Conservation (phyloP, 2,888 invertebrate species). For the Stenichneumon culpator region DNA sequence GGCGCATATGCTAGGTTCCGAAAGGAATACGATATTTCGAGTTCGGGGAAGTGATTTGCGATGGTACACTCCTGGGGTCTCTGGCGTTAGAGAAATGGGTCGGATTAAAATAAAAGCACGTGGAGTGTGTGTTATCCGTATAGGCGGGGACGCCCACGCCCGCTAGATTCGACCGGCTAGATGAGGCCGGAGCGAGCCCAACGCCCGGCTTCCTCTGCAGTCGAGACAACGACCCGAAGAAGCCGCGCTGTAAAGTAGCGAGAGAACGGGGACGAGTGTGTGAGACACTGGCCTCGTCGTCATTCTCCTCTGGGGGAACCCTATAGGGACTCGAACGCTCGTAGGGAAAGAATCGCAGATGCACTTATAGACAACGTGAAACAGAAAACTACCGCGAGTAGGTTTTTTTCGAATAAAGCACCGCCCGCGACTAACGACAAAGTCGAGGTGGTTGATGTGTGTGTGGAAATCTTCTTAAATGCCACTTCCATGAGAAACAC, state of each 20-base stretch:
- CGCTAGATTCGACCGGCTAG: slow-evolving; percentile 50
- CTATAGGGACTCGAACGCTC: neutral
- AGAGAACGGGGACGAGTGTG: neutral
- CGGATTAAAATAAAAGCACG: slow-evolving; percentile 78
- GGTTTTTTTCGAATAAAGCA: neutral
- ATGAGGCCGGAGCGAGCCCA: slow-evolving; percentile 27
- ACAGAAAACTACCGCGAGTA: slow-evolving; percentile 19
- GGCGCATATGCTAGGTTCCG: neutral
- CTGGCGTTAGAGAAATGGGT: slow-evolving; percentile 74
- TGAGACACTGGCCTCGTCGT: slow-evolving; percentile 28
- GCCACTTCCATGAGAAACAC: neutral
- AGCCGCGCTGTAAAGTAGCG: slow-evolving; percentile 31
- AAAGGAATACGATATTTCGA: slow-evolving; percentile 55
- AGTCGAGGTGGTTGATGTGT: neutral
- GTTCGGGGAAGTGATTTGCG: slow-evolving; percentile 70
- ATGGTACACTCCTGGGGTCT: slow-evolving; percentile 22
- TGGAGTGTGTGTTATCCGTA: slow-evolving; percentile 71
- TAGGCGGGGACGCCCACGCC: slow-evolving; percentile 73
- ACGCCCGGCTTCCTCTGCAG: slow-evolving; percentile 29
- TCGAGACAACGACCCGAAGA: slow-evolving; percentile 43
- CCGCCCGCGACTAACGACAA: neutral
- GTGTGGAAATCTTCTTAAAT: slow-evolving; percentile 31
- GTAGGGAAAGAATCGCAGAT: neutral
- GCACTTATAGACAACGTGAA: slow-evolving; percentile 11
- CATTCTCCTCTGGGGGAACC: neutral